A percentile compares a stretch with the other conserved stretches of the same genome.
Conservation (phyloP, 2,888 invertebrate genomes). For the Netelia virgata region DNA sequence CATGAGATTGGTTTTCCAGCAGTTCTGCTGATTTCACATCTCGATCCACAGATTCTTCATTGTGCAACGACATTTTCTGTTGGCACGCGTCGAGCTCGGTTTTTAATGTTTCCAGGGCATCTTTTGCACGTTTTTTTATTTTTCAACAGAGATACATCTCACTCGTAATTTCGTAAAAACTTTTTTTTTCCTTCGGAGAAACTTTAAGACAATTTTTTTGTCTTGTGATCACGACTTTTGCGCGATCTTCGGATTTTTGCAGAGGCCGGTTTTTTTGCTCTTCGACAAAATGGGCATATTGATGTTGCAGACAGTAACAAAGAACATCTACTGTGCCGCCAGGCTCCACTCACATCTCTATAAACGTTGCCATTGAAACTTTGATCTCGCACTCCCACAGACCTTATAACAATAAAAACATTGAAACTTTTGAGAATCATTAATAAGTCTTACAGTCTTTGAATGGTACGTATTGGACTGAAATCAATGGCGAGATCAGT, state of each 20-base stretch:
- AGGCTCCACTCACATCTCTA: background rate
- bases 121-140: background rate
- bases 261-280: background rate
- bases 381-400: background rate
- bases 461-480: background rate
- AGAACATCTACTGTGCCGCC: conserved; percentile 6
- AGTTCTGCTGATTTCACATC: conserved; percentile 12
- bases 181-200: background rate
- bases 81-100: background rate
- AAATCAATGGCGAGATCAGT: conserved; percentile 9
- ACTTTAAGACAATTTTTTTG: background rate
- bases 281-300: conserved; percentile 8
- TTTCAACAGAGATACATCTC: background rate
- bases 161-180: conserved; percentile 1
- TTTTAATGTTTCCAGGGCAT: background rate
- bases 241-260: background rate
- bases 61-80: conserved; percentile 10
- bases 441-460: conserved; percentile 37
- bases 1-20: conserved; percentile 45
- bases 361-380: background rate
- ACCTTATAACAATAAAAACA: conserved; percentile 31
- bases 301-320: background rate
- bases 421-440: conserved; percentile 24
- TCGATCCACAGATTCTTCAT: background rate
- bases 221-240: background rate